Conservation (phyloP, 2,797 vertebrate species). For the Halcyon badia region DNA sequence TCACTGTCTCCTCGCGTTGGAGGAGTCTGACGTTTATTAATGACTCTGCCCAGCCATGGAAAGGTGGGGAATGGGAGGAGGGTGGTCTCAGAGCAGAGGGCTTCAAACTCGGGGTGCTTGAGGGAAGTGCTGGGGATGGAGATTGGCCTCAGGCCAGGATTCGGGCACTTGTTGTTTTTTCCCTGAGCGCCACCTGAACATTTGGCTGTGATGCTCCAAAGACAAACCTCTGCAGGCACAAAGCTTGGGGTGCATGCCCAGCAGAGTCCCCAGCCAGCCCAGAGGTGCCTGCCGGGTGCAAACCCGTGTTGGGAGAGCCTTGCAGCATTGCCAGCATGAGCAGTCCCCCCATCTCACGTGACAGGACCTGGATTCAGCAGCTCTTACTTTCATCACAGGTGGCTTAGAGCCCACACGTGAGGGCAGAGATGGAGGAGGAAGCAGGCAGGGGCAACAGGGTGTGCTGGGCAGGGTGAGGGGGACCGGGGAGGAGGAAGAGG, state of each 20-base stretch:
- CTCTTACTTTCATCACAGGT: neutral
- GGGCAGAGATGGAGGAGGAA: neutral
- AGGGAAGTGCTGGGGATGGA: neutral
- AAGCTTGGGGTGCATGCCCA: neutral
- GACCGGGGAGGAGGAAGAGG: neutral
- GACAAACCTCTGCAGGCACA: neutral
- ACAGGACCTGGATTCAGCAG: neutral
- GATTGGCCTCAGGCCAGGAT: neutral
- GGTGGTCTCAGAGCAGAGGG: neutral
- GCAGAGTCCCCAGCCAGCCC: neutral
- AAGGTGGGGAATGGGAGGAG: neutral
- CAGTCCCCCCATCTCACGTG: neutral
- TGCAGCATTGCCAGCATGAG: neutral
- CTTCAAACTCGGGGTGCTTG: neutral
- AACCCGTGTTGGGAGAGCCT: fast-evolving
- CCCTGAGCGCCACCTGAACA: neutral
- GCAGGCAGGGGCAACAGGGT: neutral
- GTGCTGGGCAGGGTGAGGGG: neutral
- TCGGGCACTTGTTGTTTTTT: neutral
- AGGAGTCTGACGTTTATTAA: neutral
- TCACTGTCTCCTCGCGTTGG: fast-evolving
- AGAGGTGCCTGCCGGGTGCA: neutral
- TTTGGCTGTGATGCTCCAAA: neutral
- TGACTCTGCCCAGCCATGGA: fast-evolving
- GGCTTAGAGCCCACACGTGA: fast-evolving